Evolutionary conservation across 1,140 invertebrate species (phyloP).

Genomic region (Drosophila ambigua): DNA sequence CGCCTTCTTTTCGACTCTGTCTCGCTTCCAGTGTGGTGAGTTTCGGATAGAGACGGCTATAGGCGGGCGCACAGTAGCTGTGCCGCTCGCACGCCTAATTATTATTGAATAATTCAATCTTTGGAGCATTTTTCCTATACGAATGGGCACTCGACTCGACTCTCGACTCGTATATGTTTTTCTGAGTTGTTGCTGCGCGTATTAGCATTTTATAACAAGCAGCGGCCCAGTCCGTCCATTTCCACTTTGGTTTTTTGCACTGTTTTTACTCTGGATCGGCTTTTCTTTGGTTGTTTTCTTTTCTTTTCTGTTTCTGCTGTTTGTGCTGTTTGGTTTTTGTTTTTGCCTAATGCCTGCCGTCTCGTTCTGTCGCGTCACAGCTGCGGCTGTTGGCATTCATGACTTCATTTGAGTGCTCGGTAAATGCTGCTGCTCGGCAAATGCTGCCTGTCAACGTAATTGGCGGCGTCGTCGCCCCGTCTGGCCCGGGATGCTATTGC

Average conservation of each 20-base stretch:
- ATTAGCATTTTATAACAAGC: slow-evolving; percentile 83
- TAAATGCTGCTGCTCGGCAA: slow-evolving; percentile 58
- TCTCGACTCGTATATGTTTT: slow-evolving; percentile 19
- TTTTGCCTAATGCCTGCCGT: slow-evolving; percentile 31
- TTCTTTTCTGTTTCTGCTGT: neutral
- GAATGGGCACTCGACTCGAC: slow-evolving; percentile 4
- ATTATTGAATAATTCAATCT: slow-evolving; percentile 83
- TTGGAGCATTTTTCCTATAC: slow-evolving; percentile 68
- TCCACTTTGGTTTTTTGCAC: slow-evolving; percentile 59
- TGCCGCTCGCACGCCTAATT: slow-evolving; percentile 73
- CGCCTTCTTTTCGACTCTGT: slow-evolving; percentile 71
- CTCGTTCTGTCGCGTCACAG: slow-evolving; percentile 64
- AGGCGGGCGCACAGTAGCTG: neutral
- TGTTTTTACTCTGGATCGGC: slow-evolving; percentile 1
- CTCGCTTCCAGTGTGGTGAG: slow-evolving; percentile 74
- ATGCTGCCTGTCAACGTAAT: slow-evolving; percentile 70
- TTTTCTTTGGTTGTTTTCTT: slow-evolving; percentile 7
- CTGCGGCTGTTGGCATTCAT: slow-evolving; percentile 44
- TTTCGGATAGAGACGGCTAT: slow-evolving; percentile 43
- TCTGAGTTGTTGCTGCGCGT: slow-evolving; percentile 69
- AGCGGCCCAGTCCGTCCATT: slow-evolving; percentile 56
- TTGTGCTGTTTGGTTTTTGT: neutral
- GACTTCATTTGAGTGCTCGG: slow-evolving; percentile 71
- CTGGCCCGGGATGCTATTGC: slow-evolving; percentile 19
- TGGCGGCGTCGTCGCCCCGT: slow-evolving; percentile 61